Conservation (phyloP, 2,113 vertebrate species). For the Stercorarius parasiticus region DNA sequence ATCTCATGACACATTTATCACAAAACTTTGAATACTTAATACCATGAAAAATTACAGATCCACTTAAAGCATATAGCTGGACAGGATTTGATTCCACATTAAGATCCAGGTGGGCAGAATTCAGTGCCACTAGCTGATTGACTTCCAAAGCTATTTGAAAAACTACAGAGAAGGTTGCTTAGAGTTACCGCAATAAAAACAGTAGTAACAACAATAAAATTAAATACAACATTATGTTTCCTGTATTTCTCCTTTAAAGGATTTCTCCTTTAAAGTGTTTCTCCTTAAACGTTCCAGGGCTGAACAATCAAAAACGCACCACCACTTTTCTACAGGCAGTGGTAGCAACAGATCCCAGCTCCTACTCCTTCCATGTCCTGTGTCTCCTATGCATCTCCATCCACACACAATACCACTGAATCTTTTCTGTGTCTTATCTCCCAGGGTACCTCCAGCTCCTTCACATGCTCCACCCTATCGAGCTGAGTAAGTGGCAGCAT, state of each 20-base stretch:
- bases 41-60: neutral
- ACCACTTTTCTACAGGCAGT: neutral
- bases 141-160: neutral
- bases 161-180: neutral
- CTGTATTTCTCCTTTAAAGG: neutral
- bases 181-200: neutral
- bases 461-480: neutral
- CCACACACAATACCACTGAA: neutral
- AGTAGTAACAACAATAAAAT: neutral
- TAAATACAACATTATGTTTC: neutral
- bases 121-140: neutral
- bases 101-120: neutral
- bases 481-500: neutral
- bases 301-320: neutral
- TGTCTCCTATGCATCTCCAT: neutral
- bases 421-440: neutral
- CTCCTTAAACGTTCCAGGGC: neutral
- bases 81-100: neutral
- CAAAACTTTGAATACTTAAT: neutral
- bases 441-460: neutral
- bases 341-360: neutral
- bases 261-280: neutral
- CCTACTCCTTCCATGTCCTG: neutral
- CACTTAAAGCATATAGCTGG: neutral
- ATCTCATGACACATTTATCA: neutral